phyloP scores from a whole-genome alignment of 2,113 vertebrate genomes.

The Monopterus albus region DNA sequence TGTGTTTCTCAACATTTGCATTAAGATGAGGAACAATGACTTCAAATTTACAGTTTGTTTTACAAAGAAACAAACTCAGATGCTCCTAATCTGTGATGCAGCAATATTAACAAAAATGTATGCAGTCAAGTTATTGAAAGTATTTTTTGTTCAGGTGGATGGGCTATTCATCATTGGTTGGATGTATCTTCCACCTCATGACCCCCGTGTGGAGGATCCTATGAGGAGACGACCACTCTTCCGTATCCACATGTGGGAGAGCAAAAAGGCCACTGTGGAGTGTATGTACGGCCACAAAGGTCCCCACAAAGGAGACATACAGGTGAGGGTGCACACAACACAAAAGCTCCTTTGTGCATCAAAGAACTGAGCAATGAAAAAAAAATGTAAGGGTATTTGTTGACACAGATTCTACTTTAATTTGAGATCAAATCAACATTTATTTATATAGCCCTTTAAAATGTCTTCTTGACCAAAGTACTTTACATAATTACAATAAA shows the following conservation, averaged over 20 bases:
- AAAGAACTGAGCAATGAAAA: neutral
- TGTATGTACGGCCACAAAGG: conserved; percentile 99
- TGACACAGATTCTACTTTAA: conserved; percentile 6
- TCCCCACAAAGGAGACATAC: conserved; percentile 95
- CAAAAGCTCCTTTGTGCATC: neutral
- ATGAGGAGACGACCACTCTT: conserved; percentile 97
- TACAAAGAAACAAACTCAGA: neutral
- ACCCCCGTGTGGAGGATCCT: conserved; percentile 94
- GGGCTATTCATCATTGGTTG: conserved; percentile 96
- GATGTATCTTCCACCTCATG: conserved; percentile 98
- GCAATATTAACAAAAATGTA: neutral
- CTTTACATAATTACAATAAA: too few species aligned
- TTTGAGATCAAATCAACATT: conserved; percentile 13
- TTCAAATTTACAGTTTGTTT: neutral
- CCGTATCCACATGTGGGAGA: conserved; percentile 93
- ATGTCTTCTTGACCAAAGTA: too few species aligned
- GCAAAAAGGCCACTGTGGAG: conserved; percentile 90
- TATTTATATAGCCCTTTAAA: too few species aligned
- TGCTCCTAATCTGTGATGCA: neutral
- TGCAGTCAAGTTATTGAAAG: neutral
- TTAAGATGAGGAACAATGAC: neutral
- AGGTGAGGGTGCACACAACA: conserved; percentile 78
- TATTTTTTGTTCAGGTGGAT: conserved; percentile 85
- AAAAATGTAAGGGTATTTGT: neutral
- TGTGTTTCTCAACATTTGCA: conserved; percentile 8